Evolutionary conservation across 2,797 vertebrate genomes (phyloP).

Genomic region (Leucoraja ocellata): DNA sequence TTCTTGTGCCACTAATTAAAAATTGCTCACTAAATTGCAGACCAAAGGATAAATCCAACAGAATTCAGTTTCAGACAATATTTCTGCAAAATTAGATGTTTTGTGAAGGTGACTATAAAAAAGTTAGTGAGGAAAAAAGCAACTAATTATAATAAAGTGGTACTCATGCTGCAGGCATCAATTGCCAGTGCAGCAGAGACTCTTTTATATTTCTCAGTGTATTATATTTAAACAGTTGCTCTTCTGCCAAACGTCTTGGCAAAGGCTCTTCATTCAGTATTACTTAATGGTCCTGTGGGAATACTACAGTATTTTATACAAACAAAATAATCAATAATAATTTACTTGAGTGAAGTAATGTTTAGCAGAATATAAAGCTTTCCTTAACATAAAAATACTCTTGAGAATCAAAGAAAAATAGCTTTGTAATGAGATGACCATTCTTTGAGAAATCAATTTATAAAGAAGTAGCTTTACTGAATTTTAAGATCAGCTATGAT

Average conservation of each 20-base stretch:
- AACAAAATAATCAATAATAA: conserved; percentile 1
- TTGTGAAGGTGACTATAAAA: background rate
- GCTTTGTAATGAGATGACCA: background rate
- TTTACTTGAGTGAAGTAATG: background rate
- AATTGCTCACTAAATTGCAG: background rate
- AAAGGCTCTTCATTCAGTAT: background rate
- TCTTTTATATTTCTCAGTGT: background rate
- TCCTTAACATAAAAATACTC: background rate
- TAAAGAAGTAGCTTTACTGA: background rate
- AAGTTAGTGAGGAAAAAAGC: background rate
- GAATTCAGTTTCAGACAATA: background rate
- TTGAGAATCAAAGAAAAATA: background rate
- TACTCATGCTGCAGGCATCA: background rate
- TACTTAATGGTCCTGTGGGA: background rate
- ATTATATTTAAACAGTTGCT: background rate
- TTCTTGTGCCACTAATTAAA: background rate
- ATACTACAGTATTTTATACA: background rate
- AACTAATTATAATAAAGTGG: background rate
- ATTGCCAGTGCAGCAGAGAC: background rate
- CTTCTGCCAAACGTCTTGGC: background rate
- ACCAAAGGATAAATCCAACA: background rate
- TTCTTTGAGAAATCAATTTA: background rate
- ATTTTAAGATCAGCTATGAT: background rate
- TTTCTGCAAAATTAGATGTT: background rate
- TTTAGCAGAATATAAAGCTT: background rate